These are phyloP conservation scores for Muntiacus reevesi DNA, from an alignment of 2,113 vertebrate genomes.

Conservation along the genomic window DNA sequence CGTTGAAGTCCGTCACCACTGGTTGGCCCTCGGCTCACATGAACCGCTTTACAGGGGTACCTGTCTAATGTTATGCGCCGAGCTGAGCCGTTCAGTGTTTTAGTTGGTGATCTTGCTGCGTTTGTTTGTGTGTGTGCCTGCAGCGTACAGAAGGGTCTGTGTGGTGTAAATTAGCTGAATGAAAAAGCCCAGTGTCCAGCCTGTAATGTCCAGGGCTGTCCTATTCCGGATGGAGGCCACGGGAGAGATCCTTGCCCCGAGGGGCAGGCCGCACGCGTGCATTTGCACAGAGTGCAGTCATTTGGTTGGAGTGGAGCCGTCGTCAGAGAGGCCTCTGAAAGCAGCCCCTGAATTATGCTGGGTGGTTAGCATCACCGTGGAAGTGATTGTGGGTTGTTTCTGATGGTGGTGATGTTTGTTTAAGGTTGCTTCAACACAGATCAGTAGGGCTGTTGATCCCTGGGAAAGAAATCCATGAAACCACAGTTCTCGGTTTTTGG, in stretches of 20 bases:
- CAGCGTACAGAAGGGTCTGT: constrained; percentile 11
- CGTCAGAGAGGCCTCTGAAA: not conserved
- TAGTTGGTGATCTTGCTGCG: not conserved
- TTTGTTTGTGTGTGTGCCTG: constrained; percentile 25
- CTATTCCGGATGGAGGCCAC: not conserved
- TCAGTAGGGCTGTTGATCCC: not conserved
- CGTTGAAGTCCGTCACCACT: not conserved
- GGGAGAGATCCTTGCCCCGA: not conserved
- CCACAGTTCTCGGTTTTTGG: not conserved
- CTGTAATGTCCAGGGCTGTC: not conserved
- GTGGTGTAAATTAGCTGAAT: constrained; percentile 6
- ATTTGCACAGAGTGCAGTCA: not conserved
- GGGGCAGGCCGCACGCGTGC: not conserved
- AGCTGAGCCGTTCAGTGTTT: not conserved
- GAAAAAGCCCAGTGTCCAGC: constrained; percentile 44
- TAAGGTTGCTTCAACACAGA: not conserved
- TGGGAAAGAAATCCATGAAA: not conserved
- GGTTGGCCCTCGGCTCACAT: not conserved
- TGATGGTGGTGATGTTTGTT: not conserved
- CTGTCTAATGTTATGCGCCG: not conserved
- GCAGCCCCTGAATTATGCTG: not conserved
- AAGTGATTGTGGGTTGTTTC: not conserved
- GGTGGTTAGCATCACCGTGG: not conserved
- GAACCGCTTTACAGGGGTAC: not conserved
- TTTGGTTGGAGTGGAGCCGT: constrained; percentile 16